Base-by-base conservation (phyloP, 2,888 invertebrate genomes). In the Coecobrya sp. region DNA sequence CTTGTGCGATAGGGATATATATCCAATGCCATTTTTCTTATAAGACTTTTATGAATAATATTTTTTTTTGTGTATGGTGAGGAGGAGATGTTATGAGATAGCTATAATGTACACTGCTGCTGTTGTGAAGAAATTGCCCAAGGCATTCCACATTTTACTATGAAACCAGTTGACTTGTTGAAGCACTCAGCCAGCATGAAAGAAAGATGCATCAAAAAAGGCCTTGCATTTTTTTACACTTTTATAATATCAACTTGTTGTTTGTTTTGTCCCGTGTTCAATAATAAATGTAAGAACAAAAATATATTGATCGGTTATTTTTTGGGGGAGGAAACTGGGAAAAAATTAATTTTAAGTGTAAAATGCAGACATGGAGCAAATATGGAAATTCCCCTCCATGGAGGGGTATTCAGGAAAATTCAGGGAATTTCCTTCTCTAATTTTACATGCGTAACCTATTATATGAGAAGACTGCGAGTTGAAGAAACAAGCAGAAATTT, bases 231-330 rank as follows among this genome's bases (percentile, higher is more conserved):
- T 65, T 65, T 65, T 65, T 65, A 10, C 49, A 49, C 49, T 49
- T n/a, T 36, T 36, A 36, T 7, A 36, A n/a, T n/a, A n/a, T n/a
- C n/a, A n/a, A n/a, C n/a, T n/a, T n/a, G n/a, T n/a, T n/a, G n/a
- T n/a, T n/a, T 65, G 65, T 27, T 27, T 65, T 65, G 65, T 27
- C 65, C 65, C 65, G 65, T 65, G 65, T 65, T 65, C 65, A 65
- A 27, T 27, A 25, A 65, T 27, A 4, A 27, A 7, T 59, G n/a
- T n/a, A n/a, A n/a, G n/a, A n/a, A n/a, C n/a, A 36, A 36, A 36
- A 36, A 36, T 36, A 49, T 49, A 13, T 49, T 49, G 49, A 49
- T 13, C 49, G 49, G 49, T 49, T n/a, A n/a, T n/a, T n/a, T n/a
- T n/a, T n/a, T n/a, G n/a, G n/a, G n/a, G n/a, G n/a, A n/a, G 49